Conservation (phyloP, 2,113 vertebrate species). For the Perca schrenkii region DNA sequence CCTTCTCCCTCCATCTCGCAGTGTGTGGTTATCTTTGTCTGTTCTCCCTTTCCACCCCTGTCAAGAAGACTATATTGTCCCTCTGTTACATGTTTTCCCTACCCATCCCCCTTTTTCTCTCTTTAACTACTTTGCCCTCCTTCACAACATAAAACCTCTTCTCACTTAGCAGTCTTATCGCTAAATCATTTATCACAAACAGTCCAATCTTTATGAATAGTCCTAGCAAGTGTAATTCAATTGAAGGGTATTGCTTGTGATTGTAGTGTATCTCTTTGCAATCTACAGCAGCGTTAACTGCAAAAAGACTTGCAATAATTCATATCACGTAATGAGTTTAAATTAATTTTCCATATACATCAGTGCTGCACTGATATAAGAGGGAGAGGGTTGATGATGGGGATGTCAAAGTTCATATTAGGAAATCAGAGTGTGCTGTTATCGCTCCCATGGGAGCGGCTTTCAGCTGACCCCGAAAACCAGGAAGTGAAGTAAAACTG, state of each 20-base stretch:
- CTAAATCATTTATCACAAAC: neutral
- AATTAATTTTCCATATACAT: neutral
- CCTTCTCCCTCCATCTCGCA: slow-evolving; percentile 64
- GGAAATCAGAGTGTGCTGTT: slow-evolving; percentile 59
- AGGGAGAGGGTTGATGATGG: slow-evolving; percentile 20
- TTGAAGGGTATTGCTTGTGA: neutral
- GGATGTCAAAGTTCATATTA: slow-evolving; percentile 76
- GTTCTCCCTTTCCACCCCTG: slow-evolving; percentile 53
- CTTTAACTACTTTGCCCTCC: slow-evolving; percentile 28
- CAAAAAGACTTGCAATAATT: neutral
- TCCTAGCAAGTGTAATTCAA: neutral
- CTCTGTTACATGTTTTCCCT: slow-evolving; percentile 46
- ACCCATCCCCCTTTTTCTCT: slow-evolving; percentile 45
- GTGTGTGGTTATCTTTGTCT: slow-evolving; percentile 74
- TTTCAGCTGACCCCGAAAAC: slow-evolving; percentile 76
- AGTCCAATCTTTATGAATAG: neutral
- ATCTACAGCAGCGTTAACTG: neutral
- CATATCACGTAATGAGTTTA: neutral
- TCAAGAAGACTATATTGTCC: slow-evolving; percentile 68
- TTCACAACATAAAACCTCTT: slow-evolving; percentile 30
- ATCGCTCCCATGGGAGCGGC: slow-evolving; percentile 71
- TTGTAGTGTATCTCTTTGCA: neutral
- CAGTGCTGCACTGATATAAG: neutral
- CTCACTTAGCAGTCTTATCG: slow-evolving; percentile 15
- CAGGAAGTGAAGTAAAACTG: slow-evolving; percentile 81